Base-by-base conservation (phyloP, 2,797 vertebrate species). In the Scomberomorus guttatus region DNA sequence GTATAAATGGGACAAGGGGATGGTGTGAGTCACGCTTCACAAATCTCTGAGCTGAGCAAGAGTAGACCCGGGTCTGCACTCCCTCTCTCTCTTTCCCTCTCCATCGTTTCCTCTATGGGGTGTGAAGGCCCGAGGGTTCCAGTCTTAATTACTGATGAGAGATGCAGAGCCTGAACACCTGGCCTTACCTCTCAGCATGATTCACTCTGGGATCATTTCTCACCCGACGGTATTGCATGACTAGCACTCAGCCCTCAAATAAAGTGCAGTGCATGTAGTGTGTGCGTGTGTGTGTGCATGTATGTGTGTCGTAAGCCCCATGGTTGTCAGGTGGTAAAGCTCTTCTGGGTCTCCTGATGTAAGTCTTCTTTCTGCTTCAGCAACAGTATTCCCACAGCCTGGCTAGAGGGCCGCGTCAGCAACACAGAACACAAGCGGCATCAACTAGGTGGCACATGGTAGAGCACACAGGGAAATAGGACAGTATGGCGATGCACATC, bases 101-200 rank as follows among this genome's bases (percentile, higher is more conserved):
- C 52, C 67, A 37, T 63, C 39, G 46, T 78, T 56, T 69, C 67
- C 74, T 88, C 82, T 73, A 24, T 69, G 54, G 84, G 86, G 65
- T 86, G 82, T 39, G 67, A 76, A 80, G 82, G 87, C 92, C 84
- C 72, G 48, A 54, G 83, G 92, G 86, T 75, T 86, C 70, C 44
- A 24, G 72, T 87, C 85, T 89, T 94, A 93, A 94, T 92, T 91
- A 94, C 92, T 89, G 87, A 87, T 85, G 87, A 90, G 89, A 63
- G 83, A 89, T 74, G 85, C 79, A 77, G 82, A 84, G 78, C 81
- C 72, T 59, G 60, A 87, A 90, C 92, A 92, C 92, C 92, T 91
- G 91, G 86, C 82, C 86, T 76, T 82, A 78, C 85, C 80, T 87
- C 75, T 87, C 79, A 83, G 86, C 55, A 1, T 72, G 73, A 87